Evolutionary conservation across 37 sponge, comb jelly and placozoan genomes (phyloP).

Genomic region (Axinella damicornis): DNA sequence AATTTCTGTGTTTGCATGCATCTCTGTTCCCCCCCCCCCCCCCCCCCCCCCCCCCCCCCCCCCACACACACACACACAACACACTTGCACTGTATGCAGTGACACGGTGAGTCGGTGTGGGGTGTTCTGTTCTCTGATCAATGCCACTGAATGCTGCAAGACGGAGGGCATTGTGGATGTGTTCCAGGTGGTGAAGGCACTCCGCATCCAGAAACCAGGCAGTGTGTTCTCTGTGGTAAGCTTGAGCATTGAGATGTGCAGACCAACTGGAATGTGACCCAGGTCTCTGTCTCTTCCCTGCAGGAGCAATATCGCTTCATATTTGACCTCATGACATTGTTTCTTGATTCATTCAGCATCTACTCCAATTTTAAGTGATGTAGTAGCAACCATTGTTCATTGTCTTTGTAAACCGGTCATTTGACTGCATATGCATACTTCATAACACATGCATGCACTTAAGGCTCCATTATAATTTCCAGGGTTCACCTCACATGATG

Average conservation of each 20-base stretch:
- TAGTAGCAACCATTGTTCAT: no score
- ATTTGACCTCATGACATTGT: conserved; percentile 18
- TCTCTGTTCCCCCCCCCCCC: no score
- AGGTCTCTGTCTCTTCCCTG: not conserved
- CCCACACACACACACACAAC: no score
- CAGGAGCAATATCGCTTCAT: conserved; percentile 61
- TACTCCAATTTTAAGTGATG: conserved; percentile 67
- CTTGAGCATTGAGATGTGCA: not conserved
- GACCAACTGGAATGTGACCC: no score
- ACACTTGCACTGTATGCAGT: no score
- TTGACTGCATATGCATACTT: no score
- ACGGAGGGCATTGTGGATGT: conserved; percentile 48
- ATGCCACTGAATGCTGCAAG: conserved; percentile 36
- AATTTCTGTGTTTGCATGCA: no score
- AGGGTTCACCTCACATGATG: no score
- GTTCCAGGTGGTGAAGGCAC: conserved; percentile 52
- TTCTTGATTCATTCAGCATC: conserved; percentile 31
- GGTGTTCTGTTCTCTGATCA: conserved; percentile 9
- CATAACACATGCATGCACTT: no score
- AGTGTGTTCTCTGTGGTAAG: conserved; percentile 35
- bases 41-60: no score
- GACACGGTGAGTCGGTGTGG: conserved; percentile 25
- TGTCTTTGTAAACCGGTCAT: no score
- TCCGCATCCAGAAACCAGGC: conserved; percentile 52
- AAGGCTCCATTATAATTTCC: no score